Evolutionary conservation across 2,797 vertebrate genomes (phyloP), one percentile per base, ranked within the genome.

Genomic region (Anguilla obscura): DNA sequence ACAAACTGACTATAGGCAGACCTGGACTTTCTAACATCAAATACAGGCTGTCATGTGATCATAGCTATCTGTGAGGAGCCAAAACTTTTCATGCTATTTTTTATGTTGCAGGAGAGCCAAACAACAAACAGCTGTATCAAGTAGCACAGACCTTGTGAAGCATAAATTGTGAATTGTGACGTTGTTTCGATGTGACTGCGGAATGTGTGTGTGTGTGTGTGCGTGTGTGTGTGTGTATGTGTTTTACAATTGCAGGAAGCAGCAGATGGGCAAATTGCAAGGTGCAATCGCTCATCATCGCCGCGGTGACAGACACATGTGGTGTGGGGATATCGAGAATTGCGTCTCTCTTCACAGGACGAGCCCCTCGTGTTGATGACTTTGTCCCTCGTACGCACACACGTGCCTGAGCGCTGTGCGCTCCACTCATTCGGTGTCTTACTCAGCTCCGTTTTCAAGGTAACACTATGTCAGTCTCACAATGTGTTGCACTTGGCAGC

Each of bases 151-250:
- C 21, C 1, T 82, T 50, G 79, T 82, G 79, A 82, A 82, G 79
- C 45, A 50, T 82, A 82, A 82, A 82, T 50, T 82, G 7, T 9
- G 45, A 21, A 45, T 82, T 50, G 79, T 82, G 40, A 45, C 27
- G 24, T 21, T 82, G 40, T 50, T 50, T 45, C 1, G 45, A 45
- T 82, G 45, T 82, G 79, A 82, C 14, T n/a, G 27, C 40, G 79
- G 21, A n/a, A 45, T 6, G 18, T 85, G 54, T 85, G 60, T 45
- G 58, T 63, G 60, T 66, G 27, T 66, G 58, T 91, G 91, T 92
- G 90, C 94, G 93, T 93, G 89, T 90, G 90, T 91, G 69, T 93
- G 24, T 45, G 30, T 82, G 86, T 60, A 14, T 27, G 30, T 45
- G 18, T 60, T 80, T 71, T 48, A 30, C 60, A 30, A 40, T 48